Evolutionary conservation across 2,113 vertebrate species (phyloP), one percentile per base, ranked within the genome.

Genomic region (Triplophysa tibetana): DNA sequence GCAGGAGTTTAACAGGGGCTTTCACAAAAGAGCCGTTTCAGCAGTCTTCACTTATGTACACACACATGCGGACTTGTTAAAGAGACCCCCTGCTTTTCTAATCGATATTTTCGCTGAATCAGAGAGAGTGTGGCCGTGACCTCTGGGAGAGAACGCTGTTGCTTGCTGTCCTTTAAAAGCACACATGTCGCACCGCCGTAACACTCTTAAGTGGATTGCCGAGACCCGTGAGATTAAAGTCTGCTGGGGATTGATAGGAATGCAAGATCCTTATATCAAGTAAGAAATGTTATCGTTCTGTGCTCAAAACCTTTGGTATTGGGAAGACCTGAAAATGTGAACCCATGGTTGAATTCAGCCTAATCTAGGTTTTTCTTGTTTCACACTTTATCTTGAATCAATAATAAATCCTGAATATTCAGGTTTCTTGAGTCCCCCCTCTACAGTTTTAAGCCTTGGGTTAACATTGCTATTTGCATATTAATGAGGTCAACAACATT

Each of bases 141-240:
- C 79, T 70, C 45, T 64, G 41, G 50, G 78, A 61, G 69, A 81
- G 54, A 73, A 29, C 13, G 43, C 26, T 23, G 38, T 63, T 75
- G 60, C 60, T 54, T 26, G 26, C 52, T 69, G 76, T 68, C 76
- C 76, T 79, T 64, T 58, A 77, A 66, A 62, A 64, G 24, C 69
- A 58, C 24, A 58, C 12, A 0, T 26, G 48, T 63, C 56, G 66
- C 66, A 19, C 76, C 2, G 0, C 12, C 17, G 10, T 52, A 66
- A 64, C 62, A 24, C 48, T 76, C 65, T 82, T 79, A 79, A 79
- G 65, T 84, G 76, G 75, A 84, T 79, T 79, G 79, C 63, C 70
- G 67, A 70, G 56, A 56, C 38, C 54, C 7, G 70, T 65, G 50
- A 45, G 70, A 70, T 78, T 45, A 65, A 29, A 64, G 54, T 52